Conservation (phyloP, 2,113 vertebrate genomes). For the Pedetes capensis region DNA sequence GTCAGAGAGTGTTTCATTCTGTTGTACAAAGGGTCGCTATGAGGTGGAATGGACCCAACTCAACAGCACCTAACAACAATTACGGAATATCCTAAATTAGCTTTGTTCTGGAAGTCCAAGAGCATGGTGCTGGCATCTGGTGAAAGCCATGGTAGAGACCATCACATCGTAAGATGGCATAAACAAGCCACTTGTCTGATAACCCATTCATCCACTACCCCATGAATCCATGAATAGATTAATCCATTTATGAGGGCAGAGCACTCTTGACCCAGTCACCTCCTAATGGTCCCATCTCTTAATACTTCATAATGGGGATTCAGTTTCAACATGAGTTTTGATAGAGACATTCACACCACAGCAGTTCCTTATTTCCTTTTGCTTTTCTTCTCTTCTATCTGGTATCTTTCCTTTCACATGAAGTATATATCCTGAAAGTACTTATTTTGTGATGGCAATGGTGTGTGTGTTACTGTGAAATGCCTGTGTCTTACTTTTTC, state of each 20-base stretch:
- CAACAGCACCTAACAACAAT: too few species aligned
- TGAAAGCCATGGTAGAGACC: not conserved
- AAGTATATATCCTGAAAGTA: not conserved
- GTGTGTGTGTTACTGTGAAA: not conserved
- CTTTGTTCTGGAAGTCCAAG: not conserved
- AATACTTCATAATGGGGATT: not conserved
- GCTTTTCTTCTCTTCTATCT: not conserved
- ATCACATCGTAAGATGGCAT: not conserved
- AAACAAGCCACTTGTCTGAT: not conserved
- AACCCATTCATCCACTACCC: not conserved
- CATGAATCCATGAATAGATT: not conserved
- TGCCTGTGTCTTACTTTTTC: not conserved
- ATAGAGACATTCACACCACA: not conserved
- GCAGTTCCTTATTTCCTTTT: not conserved
- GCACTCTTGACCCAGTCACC: not conserved
- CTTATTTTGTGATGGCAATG: not conserved
- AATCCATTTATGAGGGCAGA: not conserved
- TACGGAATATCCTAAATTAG: not conserved
- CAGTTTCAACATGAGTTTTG: not conserved
- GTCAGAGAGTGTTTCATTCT: too few species aligned
- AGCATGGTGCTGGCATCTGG: not conserved
- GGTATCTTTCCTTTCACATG: not conserved
- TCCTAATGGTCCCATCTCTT: too few species aligned
- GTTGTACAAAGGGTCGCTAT: too few species aligned
- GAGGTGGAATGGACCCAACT: too few species aligned